phyloP scores from a whole-genome alignment of 2,113 vertebrate species.

The Brachypodius melanocephalos region DNA sequence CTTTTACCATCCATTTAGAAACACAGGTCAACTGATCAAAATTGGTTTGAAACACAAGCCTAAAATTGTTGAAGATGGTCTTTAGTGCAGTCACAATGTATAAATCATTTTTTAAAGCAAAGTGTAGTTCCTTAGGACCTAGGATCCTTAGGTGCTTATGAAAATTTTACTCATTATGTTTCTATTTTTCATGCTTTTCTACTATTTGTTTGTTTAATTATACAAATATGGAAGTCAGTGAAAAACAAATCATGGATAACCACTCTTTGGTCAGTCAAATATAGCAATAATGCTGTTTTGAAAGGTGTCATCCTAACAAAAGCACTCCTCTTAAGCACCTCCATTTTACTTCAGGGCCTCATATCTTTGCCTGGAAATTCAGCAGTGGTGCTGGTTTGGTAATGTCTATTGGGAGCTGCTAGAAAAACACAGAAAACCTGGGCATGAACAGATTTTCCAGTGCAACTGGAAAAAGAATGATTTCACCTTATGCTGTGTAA shows the following conservation, averaged over 20 bases:
- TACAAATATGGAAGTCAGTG: background rate
- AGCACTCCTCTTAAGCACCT: background rate
- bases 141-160: background rate
- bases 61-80: background rate
- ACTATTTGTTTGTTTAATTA: background rate
- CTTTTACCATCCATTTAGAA: background rate
- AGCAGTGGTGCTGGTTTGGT: background rate
- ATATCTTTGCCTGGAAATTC: slow-evolving; percentile 26
- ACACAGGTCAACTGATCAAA: background rate
- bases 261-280: background rate
- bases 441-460: slow-evolving; percentile 28
- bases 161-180: background rate
- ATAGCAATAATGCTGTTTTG: background rate
- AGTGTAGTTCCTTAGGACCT: background rate
- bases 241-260: background rate
- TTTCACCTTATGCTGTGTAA: background rate
- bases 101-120: background rate
- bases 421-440: slow-evolving; percentile 41
- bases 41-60: background rate
- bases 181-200: background rate
- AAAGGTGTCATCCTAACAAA: background rate
- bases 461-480: slow-evolving; percentile 43
- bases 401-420: background rate
- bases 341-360: background rate
- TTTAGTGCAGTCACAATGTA: background rate